Evolutionary conservation across 2,113 vertebrate genomes (phyloP).

Genomic region (Triplophysa rosa): DNA sequence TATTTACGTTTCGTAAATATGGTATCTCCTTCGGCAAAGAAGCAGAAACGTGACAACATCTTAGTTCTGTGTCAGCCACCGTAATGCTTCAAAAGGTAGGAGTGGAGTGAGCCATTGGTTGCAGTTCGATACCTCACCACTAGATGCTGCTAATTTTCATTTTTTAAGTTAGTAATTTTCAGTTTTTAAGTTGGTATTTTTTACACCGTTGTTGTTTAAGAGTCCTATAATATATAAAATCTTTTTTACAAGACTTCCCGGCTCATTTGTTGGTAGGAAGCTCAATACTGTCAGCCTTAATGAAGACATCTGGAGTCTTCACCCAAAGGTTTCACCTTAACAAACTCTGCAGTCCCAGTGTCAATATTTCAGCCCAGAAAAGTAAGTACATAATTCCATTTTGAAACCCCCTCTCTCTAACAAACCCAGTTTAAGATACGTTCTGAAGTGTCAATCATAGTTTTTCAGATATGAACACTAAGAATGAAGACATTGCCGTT

Average conservation of each 20-base stretch:
- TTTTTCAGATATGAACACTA: constrained; percentile 25
- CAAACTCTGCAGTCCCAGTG: constrained; percentile 37
- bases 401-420: constrained; percentile 20
- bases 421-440: not conserved
- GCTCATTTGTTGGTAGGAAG: constrained; percentile 5
- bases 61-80: too few species aligned
- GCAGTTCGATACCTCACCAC: too few species aligned
- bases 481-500: not conserved
- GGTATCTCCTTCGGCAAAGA: too few species aligned
- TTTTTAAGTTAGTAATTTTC: not conserved
- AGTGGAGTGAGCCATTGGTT: too few species aligned
- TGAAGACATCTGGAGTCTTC: not conserved
- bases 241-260: not conserved
- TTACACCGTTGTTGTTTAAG: not conserved
- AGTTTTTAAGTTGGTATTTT: too few species aligned
- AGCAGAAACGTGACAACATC: too few species aligned
- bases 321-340: constrained; percentile 35
- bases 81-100: too few species aligned
- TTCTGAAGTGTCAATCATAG: constrained; percentile 23
- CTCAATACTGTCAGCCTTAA: constrained; percentile 28
- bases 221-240: not conserved
- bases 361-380: constrained; percentile 39
- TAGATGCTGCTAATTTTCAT: too few species aligned
- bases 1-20: too few species aligned
- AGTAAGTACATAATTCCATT: constrained; percentile 20